phyloP scores from a whole-genome alignment of 2,888 invertebrate species.

The Euplexia lucipara region DNA sequence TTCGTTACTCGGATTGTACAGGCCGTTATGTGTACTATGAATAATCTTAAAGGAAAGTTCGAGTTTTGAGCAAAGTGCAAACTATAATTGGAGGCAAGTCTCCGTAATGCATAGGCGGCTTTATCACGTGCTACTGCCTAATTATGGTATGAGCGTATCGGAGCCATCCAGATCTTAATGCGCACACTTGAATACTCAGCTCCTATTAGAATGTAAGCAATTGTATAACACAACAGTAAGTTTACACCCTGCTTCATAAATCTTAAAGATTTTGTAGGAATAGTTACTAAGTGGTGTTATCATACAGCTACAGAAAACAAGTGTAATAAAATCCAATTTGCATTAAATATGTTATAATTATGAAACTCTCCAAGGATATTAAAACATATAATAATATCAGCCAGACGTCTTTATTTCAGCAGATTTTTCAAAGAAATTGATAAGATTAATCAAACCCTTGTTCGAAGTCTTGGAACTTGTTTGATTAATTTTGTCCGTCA shows the following conservation, averaged over 20 bases:
- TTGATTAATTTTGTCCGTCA: constrained; percentile 57
- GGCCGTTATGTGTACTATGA: constrained; percentile 83
- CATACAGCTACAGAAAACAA: constrained; percentile 21
- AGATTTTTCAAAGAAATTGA: constrained; percentile 60
- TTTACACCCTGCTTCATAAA: constrained; percentile 10
- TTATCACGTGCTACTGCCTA: constrained; percentile 49
- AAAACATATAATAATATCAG: constrained; percentile 40
- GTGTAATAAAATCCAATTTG: constrained; percentile 27
- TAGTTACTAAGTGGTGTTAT: constrained; percentile 6
- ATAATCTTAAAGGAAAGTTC: constrained; percentile 80
- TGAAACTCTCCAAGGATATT: constrained; percentile 27
- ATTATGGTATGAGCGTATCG: constrained; percentile 27
- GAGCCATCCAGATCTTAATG: constrained; percentile 16
- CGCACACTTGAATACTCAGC: background rate
- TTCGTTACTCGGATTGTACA: constrained; percentile 89
- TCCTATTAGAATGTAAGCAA: background rate
- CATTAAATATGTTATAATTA: constrained; percentile 36
- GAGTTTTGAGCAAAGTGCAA: constrained; percentile 65
- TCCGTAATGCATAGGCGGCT: constrained; percentile 36
- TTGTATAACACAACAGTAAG: background rate
- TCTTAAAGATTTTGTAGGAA: constrained; percentile 11
- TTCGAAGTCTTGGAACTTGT: constrained; percentile 49
- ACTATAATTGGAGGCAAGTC: constrained; percentile 68
- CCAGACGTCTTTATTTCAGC: constrained; percentile 42
- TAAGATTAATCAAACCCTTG: constrained; percentile 60